These are phyloP conservation scores for Ondatra zibethicus DNA, from an alignment of 2,113 vertebrate genomes.

Conservation along the genomic window DNA sequence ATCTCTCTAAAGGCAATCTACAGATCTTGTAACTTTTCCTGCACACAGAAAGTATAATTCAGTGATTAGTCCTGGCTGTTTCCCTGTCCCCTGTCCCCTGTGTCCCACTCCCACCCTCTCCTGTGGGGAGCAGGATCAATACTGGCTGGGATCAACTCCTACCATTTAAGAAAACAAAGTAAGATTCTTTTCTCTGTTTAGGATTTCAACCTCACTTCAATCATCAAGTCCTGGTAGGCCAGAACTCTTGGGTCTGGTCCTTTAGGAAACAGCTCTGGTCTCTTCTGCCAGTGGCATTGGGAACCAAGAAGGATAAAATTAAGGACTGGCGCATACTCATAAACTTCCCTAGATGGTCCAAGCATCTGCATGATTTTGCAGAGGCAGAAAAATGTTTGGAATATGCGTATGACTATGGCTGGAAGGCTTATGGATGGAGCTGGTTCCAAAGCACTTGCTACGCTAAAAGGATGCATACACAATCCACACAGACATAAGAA, in stretches of 20 bases:
- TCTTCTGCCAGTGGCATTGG: background rate
- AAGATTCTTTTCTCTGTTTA: background rate
- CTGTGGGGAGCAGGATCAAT: background rate
- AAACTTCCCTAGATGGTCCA: background rate
- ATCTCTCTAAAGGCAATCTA: background rate
- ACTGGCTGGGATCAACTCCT: slow-evolving; percentile 1
- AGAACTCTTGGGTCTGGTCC: background rate
- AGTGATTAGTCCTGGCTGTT: slow-evolving; percentile 50
- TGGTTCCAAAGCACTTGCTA: background rate
- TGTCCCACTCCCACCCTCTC: too few species aligned
- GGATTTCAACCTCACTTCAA: slow-evolving; percentile 43
- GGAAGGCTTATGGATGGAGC: background rate
- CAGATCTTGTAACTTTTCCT: slow-evolving; percentile 54
- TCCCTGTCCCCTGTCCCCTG: background rate
- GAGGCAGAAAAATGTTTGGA: slow-evolving; percentile 21
- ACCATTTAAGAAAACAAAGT: background rate
- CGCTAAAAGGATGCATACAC: background rate
- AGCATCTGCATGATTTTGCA: slow-evolving; percentile 31
- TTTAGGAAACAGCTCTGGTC: background rate
- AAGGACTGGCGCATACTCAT: background rate
- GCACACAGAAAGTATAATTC: slow-evolving; percentile 56
- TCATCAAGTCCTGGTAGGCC: background rate
- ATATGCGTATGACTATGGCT: background rate
- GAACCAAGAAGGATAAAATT: slow-evolving; percentile 21
- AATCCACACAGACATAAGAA: background rate